Conservation (phyloP, 2,797 vertebrate species). For the Leucoraja ocellata region DNA sequence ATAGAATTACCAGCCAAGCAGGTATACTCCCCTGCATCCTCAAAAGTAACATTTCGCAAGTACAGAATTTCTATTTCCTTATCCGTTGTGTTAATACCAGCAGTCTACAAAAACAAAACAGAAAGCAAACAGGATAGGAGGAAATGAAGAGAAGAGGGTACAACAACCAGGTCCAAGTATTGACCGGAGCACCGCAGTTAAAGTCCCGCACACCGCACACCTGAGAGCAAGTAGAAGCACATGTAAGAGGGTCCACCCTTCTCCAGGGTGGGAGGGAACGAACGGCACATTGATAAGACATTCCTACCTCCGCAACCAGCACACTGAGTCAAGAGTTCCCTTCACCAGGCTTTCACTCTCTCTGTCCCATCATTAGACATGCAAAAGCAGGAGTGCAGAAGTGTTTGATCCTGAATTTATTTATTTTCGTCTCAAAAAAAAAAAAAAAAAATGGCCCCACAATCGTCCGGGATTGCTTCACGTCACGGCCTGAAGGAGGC, state of each 20-base stretch:
- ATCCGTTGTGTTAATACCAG: conserved; percentile 97
- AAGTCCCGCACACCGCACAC: conserved; percentile 47
- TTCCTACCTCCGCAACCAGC: conserved; percentile 55
- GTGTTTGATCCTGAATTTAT: conserved; percentile 5
- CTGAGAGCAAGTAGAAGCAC: conserved; percentile 52
- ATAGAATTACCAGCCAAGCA: conserved; percentile 99
- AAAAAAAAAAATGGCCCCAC: conserved; percentile 56
- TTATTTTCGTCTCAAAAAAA: too few relatives aligned
- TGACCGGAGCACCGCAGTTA: conserved; percentile 44
- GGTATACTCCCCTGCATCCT: conserved; percentile 98
- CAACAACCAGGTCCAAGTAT: conserved; percentile 45
- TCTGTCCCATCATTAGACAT: conserved; percentile 66
- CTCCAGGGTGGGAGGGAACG: conserved; percentile 43
- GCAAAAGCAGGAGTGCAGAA: conserved; percentile 52
- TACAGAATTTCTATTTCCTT: conserved; percentile 97
- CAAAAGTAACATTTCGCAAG: conserved; percentile 96
- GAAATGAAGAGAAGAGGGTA: conserved; percentile 45
- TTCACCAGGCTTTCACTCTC: conserved; percentile 61
- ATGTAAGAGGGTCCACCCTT: conserved; percentile 42
- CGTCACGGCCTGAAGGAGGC: neutral
- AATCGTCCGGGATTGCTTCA: conserved; percentile 49
- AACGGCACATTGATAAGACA: conserved; percentile 13
- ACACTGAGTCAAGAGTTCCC: conserved; percentile 60
- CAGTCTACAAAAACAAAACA: conserved; percentile 71
- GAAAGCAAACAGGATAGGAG: conserved; percentile 53